These are phyloP conservation scores for Hemicordylus capensis DNA, from an alignment of 2,113 vertebrate species.

Conservation along the genomic window DNA sequence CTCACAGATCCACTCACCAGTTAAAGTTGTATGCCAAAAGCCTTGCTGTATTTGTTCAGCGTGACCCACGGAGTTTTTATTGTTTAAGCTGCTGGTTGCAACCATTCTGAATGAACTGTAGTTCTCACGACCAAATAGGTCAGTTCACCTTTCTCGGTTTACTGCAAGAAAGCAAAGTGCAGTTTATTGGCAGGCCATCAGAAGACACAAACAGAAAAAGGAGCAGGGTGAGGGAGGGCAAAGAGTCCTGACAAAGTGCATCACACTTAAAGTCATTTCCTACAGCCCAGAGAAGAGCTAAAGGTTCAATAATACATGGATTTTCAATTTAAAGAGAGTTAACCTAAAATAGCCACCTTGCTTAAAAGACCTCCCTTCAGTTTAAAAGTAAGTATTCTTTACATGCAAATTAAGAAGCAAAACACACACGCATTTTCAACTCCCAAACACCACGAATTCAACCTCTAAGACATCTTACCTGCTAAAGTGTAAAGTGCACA, in stretches of 20 bases:
- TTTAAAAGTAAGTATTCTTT: no score
- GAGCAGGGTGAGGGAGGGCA: no score
- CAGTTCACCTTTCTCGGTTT: slow-evolving; percentile 13
- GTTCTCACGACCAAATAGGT: not conserved
- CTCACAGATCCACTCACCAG: slow-evolving; percentile 71
- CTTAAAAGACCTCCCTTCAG: no score
- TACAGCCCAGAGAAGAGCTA: not conserved
- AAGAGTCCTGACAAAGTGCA: no score
- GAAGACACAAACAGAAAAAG: not conserved
- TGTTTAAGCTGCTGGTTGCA: slow-evolving; percentile 75
- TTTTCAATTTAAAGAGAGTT: no score
- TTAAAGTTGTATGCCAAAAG: slow-evolving; percentile 71
- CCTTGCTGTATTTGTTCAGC: slow-evolving; percentile 65
- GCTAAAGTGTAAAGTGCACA: not conserved
- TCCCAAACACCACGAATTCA: not conserved
- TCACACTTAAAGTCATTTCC: not conserved
- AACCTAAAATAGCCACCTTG: no score
- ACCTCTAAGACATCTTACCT: slow-evolving; percentile 30
- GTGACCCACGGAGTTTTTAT: slow-evolving; percentile 69
- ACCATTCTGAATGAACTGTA: slow-evolving; percentile 60
- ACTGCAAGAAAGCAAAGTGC: slow-evolving; percentile 17
- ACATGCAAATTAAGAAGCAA: no score
- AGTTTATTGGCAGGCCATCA: not conserved
- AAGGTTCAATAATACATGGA: no score
- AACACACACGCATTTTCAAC: no score